Evolutionary conservation across 2,113 vertebrate species (phyloP).

Genomic region (Cinclus cinclus): DNA sequence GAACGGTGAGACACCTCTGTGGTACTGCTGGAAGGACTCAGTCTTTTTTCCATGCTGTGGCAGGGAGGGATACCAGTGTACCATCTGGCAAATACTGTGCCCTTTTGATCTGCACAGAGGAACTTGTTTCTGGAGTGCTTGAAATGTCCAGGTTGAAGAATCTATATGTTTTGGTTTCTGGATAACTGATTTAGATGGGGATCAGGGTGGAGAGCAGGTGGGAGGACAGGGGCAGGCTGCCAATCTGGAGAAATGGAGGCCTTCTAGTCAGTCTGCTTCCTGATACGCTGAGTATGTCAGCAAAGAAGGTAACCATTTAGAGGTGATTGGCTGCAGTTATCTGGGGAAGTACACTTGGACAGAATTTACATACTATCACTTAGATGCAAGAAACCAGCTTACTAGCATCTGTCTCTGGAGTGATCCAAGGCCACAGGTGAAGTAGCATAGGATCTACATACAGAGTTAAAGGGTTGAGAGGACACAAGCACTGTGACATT

Average conservation of each 20-base stretch:
- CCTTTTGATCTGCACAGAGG: background rate
- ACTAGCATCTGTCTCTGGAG: background rate
- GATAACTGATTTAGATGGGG: background rate
- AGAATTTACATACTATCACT: background rate
- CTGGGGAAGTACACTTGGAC: background rate
- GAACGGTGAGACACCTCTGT: slow-evolving; percentile 79
- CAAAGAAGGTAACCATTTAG: background rate
- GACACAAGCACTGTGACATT: accelerated
- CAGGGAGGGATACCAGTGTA: background rate
- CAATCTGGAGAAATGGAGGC: background rate
- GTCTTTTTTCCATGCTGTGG: background rate
- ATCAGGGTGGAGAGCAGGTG: background rate
- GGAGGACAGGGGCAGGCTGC: background rate
- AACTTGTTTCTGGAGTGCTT: background rate
- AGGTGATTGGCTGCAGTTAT: background rate
- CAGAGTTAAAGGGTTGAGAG: background rate
- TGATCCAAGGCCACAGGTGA: background rate
- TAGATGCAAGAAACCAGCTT: background rate
- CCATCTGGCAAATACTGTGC: background rate
- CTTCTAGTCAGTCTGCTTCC: background rate
- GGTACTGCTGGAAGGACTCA: background rate
- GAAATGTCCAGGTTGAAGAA: background rate
- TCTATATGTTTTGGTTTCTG: background rate
- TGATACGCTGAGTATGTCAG: background rate
- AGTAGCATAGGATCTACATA: background rate